phyloP scores from a whole-genome alignment of 2,888 invertebrate species.

The Phania funesta region DNA sequence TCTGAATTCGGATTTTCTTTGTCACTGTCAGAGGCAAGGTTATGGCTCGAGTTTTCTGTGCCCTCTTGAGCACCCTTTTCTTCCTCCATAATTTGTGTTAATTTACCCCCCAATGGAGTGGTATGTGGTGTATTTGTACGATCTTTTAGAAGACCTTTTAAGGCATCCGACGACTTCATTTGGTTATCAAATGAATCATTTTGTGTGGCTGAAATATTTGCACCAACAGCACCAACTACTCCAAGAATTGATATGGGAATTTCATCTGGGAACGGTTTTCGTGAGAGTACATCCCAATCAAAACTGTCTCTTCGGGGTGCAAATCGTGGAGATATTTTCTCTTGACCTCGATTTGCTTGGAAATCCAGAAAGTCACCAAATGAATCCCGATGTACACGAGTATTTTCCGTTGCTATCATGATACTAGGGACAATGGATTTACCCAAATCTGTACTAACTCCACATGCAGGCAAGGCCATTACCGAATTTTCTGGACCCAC shows the following conservation, averaged over 20 bases:
- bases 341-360: constrained; percentile 72
- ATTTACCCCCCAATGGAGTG: constrained; percentile 69
- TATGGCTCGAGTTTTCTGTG: constrained; percentile 51
- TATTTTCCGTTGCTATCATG: constrained; percentile 48
- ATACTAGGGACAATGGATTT: constrained; percentile 71
- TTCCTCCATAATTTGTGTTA: constrained; percentile 75
- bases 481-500: constrained; percentile 66
- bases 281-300: constrained; percentile 76
- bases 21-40: constrained; percentile 70
- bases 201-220: constrained; percentile 31
- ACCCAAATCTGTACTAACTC: constrained; percentile 44
- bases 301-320: constrained; percentile 75
- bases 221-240: neutral
- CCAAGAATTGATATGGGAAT: constrained; percentile 41
- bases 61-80: constrained; percentile 61
- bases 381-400: constrained; percentile 74
- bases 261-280: constrained; percentile 67
- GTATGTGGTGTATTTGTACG: constrained; percentile 73
- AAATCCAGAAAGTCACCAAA: constrained; percentile 78
- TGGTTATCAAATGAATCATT: constrained; percentile 69
- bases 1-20: constrained; percentile 72
- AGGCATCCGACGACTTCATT: constrained; percentile 45
- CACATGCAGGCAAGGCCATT: neutral
- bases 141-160: constrained; percentile 68
- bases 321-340: constrained; percentile 73